A percentile compares a stretch with the other conserved stretches of the same genome.
Conservation (phyloP, 2,113 vertebrate species). For the Dipodomys spectabilis region DNA sequence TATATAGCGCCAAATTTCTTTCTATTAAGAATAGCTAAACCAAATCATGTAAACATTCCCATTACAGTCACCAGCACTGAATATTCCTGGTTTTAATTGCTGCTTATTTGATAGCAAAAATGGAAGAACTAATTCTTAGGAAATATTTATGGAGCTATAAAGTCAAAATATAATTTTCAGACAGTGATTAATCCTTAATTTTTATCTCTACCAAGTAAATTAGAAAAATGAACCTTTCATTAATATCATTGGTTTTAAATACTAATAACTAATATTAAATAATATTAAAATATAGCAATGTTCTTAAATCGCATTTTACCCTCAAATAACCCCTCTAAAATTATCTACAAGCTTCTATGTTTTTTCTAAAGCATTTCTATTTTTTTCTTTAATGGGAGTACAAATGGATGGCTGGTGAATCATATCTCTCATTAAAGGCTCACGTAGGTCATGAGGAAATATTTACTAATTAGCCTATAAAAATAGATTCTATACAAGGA, state of each 20-base stretch:
- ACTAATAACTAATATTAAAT: slow-evolving; percentile 9
- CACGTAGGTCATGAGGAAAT: background rate
- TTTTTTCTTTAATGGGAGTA: background rate
- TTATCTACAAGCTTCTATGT: background rate
- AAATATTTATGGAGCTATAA: slow-evolving; percentile 30
- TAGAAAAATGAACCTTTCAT: background rate
- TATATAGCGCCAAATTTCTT: background rate
- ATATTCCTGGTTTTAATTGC: slow-evolving; percentile 13
- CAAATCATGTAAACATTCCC: background rate
- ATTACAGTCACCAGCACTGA: background rate
- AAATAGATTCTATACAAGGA: background rate
- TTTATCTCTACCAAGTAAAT: slow-evolving; percentile 12
- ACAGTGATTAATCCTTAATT: background rate
- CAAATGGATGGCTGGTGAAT: background rate
- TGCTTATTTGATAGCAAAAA: slow-evolving; percentile 28
- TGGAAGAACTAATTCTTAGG: slow-evolving; percentile 43
- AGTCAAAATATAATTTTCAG: slow-evolving; percentile 39
- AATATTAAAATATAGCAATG: background rate
- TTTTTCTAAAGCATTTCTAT: background rate
- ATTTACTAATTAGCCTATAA: slow-evolving; percentile 20
- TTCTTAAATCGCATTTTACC: slow-evolving; percentile 1
- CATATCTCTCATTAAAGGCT: background rate
- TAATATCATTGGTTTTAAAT: background rate
- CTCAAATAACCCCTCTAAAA: background rate
- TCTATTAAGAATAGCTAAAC: background rate